Evolutionary conservation across 2,888 invertebrate genomes (phyloP).

Genomic region (Phrixothrix hirtus): DNA sequence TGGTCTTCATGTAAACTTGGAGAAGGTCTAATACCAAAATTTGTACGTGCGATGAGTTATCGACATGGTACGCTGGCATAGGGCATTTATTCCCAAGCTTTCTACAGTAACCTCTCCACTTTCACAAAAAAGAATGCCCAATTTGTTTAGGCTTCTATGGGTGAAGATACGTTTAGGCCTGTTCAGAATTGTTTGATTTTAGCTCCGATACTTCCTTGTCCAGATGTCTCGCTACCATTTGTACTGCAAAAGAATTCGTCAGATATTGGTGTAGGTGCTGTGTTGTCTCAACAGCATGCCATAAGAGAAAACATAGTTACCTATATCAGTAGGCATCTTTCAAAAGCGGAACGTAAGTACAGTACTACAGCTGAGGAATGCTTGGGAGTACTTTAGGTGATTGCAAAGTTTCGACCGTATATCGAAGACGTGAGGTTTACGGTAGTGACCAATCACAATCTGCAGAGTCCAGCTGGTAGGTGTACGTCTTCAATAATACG

Average conservation of each 20-base stretch:
- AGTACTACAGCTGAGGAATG: constrained; percentile 24
- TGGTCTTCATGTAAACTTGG: too few species aligned
- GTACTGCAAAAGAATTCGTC: constrained; percentile 22
- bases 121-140: constrained; percentile 8
- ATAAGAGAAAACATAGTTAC: constrained; percentile 16
- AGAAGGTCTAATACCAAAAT: too few species aligned
- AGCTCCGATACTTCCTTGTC: constrained; percentile 20
- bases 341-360: constrained; percentile 17
- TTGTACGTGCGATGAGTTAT: too few species aligned
- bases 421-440: constrained; percentile 14
- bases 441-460: constrained; percentile 19
- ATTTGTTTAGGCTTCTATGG: constrained; percentile 10
- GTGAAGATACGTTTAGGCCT: constrained; percentile 6
- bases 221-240: constrained; percentile 21
- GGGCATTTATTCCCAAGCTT: constrained; percentile 22
- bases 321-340: constrained; percentile 23
- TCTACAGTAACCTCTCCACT: constrained; percentile 19
- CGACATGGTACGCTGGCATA: too few species aligned
- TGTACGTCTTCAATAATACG: constrained; percentile 31
- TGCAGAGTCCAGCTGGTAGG: constrained; percentile 12
- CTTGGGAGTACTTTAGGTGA: constrained; percentile 25
- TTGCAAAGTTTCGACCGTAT: constrained; percentile 18
- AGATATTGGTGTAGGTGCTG: constrained; percentile 23
- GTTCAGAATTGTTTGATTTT: constrained; percentile 16
- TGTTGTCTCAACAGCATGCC: constrained; percentile 17